Evolutionary conservation across 2,797 vertebrate species (phyloP).

Genomic region (Pteropus rufus): DNA sequence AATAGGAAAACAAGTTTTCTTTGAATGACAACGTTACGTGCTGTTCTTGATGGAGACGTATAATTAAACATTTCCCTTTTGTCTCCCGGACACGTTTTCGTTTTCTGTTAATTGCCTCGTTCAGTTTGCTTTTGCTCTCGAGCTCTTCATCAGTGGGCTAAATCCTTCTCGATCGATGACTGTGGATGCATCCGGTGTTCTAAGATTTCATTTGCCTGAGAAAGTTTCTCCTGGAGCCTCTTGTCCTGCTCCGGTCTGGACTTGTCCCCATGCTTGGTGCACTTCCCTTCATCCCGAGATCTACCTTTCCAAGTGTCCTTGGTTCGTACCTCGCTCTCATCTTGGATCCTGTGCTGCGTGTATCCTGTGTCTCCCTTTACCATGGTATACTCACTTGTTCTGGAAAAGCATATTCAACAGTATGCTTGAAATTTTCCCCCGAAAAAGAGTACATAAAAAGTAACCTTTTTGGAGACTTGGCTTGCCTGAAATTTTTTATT

Average conservation of each 20-base stretch:
- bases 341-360: neutral
- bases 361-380: neutral
- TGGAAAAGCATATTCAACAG: neutral
- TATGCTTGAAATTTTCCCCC: neutral
- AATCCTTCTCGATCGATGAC: neutral
- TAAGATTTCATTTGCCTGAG: neutral
- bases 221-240: neutral
- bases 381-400: fast-evolving
- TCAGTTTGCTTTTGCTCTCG: neutral
- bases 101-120: neutral
- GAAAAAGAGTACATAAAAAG: neutral
- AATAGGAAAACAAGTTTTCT: neutral
- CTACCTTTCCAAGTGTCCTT: neutral
- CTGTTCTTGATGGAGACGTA: neutral
- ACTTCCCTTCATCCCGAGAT: neutral
- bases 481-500: neutral
- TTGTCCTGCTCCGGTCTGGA: neutral
- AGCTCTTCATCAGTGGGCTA: neutral
- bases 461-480: neutral
- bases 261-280: neutral
- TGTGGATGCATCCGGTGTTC: neutral
- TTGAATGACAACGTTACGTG: neutral
- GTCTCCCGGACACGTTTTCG: neutral
- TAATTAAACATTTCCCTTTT: neutral
- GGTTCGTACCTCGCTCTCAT: neutral